Evolutionary conservation across 2,888 invertebrate species (phyloP), one percentile per base, ranked within the genome.

Genomic region (Thymelicus sylvestris): DNA sequence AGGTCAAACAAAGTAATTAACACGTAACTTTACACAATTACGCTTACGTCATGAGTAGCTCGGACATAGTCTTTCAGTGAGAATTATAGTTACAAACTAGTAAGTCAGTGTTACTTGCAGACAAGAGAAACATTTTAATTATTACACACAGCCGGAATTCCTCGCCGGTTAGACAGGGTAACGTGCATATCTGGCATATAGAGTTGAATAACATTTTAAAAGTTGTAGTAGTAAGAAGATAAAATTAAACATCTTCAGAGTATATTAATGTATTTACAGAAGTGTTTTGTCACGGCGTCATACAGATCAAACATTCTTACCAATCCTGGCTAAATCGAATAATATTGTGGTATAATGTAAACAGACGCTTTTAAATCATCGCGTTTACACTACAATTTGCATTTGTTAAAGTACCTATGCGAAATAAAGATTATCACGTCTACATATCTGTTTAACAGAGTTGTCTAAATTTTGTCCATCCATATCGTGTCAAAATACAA

Each of bases 391-490:
- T 50, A 19, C 39, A 31, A 41, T 44, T 61, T 19, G 12, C 39
- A 68, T 52, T n/a, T 13, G 31, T 52, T 55, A 44, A 55, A 55
- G 8, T 10, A 15, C 24, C 13, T 47, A 41, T 59, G 31, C 19
- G 60, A 67, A 50, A 66, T 55, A 52, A 61, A 62, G 24, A 67
- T 67, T 67, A 44, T 52, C 44, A 61, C 50, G 61, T 52, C 61
- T 67, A 41, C 52, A 61, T 24, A 61, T 48, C 50, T 52, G 50
- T 52, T 52, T 52, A 52, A 19, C 50, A 19, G 50, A 52, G 19
- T 19, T 52, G 19, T 52, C 8, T 15, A 12, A 52, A 52, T 52
- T 19, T 15, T 52, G 8, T 19, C 19, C 12, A 44, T 44, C 4
- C 31, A 31, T 31, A 31, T 31, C 31, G 31, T 10, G 44, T 44